Conservation (phyloP, 2,797 vertebrate genomes). For the Gambelia wislizenii region DNA sequence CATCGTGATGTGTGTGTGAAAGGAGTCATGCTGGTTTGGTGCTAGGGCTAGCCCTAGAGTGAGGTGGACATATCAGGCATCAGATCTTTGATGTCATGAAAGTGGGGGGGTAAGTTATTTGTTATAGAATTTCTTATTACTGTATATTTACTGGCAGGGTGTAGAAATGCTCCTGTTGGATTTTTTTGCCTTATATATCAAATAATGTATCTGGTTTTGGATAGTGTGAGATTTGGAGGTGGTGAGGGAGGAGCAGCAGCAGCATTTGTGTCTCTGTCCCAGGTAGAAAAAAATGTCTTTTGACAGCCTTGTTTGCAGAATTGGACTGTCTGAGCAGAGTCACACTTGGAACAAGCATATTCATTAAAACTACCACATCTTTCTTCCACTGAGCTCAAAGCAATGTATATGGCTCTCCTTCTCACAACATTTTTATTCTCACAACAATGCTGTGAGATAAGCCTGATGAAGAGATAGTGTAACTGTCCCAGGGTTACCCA, state of each 20-base stretch:
- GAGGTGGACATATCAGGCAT: neutral
- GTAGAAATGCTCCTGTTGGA: neutral
- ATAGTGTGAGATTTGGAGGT: neutral
- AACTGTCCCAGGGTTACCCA: no score
- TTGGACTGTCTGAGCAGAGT: no score
- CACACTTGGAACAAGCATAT: no score
- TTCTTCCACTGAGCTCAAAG: no score
- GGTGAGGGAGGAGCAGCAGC: no score
- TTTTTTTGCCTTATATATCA: neutral
- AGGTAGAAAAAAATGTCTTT: neutral
- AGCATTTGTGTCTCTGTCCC: neutral
- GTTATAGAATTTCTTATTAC: neutral
- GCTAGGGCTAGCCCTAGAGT: neutral
- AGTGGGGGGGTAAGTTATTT: neutral
- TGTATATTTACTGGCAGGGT: neutral
- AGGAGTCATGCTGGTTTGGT: neutral
- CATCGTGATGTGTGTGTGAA: neutral
- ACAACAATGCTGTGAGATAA: no score
- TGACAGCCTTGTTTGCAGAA: neutral
- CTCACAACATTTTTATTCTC: no score
- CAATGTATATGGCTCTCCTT: no score
- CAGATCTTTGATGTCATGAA: neutral
- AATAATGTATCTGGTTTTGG: neutral
- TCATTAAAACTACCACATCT: no score
- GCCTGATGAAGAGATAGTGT: no score